Evolutionary conservation across 2,113 vertebrate genomes (phyloP), one percentile per base, ranked within the genome.

Genomic region (Odocoileus virginianus): DNA sequence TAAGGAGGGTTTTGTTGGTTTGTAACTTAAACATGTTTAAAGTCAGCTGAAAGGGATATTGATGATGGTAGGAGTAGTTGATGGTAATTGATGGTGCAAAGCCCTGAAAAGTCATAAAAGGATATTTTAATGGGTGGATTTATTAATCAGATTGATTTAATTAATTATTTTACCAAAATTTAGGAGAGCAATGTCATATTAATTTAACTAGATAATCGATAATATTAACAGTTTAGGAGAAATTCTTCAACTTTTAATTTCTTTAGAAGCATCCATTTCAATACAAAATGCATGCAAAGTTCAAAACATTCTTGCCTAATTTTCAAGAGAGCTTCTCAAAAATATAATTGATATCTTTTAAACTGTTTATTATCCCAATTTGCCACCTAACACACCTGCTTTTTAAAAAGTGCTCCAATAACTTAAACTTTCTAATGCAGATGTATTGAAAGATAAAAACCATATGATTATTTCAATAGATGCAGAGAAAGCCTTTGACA

Each of bases 201-300:
- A 40, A 85, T 76, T 94, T 92, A n/a, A 71, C 30, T 61, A 60
- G 43, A 27, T 97, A 89, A 55, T 91, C 95, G 84, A 93, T 95
- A 74, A 17, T 94, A 84, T 81, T 97, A 96, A 45, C 36, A 95
- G 87, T 96, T 97, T 58, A 89, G 83, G 28, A 78, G 36, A 94
- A 87, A 86, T 94, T 87, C 40, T 94, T 94, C 91, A 97, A 30
- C 8, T 25, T 14, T 15, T 95, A 84, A 92, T 28, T 83, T 14
- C 55, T 95, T 96, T 96, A 76, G 50, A 96, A 89, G 13, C 4
- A 76, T 6, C 7, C 19, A 91, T 96, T 94, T 97, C 87, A 7
- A 79, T 96, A 57, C 3, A 96, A 96, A 89, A 5, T 43, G 1
- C 14, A 55, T 83, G 30, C 19, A 84, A 90, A 84, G 28, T 90